These are phyloP conservation scores for Typhlichthys subterraneus DNA, from an alignment of 2,797 vertebrate species.

Conservation along the genomic window DNA sequence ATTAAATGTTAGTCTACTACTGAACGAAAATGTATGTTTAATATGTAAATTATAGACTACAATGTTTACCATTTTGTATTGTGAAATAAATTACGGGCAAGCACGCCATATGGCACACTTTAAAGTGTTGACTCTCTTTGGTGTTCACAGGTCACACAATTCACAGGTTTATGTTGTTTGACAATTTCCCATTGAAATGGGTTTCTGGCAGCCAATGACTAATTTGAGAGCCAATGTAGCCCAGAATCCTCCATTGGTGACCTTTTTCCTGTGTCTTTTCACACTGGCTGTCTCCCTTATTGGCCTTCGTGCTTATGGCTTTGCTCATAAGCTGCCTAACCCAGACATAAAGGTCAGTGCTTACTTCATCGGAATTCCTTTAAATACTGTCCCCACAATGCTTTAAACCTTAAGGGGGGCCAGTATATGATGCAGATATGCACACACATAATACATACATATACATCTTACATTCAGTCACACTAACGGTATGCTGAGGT, in stretches of 20 bases:
- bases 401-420: neutral
- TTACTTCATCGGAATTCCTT: neutral
- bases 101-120: too few species aligned
- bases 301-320: slow-evolving; percentile 66
- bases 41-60: too few species aligned
- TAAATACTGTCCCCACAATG: neutral
- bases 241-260: slow-evolving; percentile 71
- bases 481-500: too few species aligned
- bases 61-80: too few species aligned
- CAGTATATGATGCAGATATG: neutral
- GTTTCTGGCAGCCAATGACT: slow-evolving; percentile 62
- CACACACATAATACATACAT: neutral
- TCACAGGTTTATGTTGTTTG: slow-evolving; percentile 12
- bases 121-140: too few species aligned
- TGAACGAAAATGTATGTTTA: too few species aligned
- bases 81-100: too few species aligned
- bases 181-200: slow-evolving; percentile 54
- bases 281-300: slow-evolving; percentile 72
- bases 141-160: slow-evolving; percentile 21
- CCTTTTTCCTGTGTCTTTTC: slow-evolving; percentile 78
- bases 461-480: neutral
- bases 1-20: too few species aligned
- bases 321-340: slow-evolving; percentile 70
- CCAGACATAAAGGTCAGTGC: slow-evolving; percentile 72
- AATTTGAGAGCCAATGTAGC: slow-evolving; percentile 66